Percentiles rank a stretch among this genome's conserved stretches.
Evolutionary conservation across 2,797 vertebrate genomes (phyloP).

Genomic region (Cheirogaleus major): DNA sequence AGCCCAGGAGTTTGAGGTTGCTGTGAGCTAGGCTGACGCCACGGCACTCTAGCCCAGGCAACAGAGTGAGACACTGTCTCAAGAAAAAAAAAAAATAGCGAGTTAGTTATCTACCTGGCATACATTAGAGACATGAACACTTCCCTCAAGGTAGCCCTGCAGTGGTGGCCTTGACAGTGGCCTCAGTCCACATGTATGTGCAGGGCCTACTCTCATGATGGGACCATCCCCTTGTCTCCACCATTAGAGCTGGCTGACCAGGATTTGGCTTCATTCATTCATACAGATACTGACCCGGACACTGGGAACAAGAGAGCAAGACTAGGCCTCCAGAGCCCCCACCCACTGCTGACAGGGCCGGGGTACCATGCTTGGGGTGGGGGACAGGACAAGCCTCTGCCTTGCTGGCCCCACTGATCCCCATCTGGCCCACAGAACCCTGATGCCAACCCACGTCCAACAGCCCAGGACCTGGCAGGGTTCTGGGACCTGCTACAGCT

Average conservation of each 20-base stretch:
- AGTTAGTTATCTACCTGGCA: not conserved
- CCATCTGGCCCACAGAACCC: constrained; percentile 89
- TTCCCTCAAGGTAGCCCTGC: not conserved
- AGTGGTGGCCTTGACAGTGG: not conserved
- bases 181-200: not conserved
- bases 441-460: constrained; percentile 94
- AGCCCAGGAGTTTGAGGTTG: too few species aligned
- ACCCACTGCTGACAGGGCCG: not conserved
- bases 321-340: not conserved
- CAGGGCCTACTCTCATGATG: not conserved
- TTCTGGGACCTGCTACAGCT: constrained; percentile 99
- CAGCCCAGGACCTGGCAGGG: constrained; percentile 97
- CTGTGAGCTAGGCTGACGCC: too few species aligned
- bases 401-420: constrained; percentile 32
- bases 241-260: not conserved
- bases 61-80: too few species aligned
- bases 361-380: not conserved
- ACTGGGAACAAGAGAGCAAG: not conserved
- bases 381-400: not conserved
- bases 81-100: not conserved
- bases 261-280: not conserved
- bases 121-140: not conserved
- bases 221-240: not conserved
- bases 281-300: not conserved
- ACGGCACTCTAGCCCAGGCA: too few species aligned